Evolutionary conservation across 2,888 invertebrate species (phyloP), one percentile per base, ranked within the genome.

Genomic region (Chymomyza caudatula): DNA sequence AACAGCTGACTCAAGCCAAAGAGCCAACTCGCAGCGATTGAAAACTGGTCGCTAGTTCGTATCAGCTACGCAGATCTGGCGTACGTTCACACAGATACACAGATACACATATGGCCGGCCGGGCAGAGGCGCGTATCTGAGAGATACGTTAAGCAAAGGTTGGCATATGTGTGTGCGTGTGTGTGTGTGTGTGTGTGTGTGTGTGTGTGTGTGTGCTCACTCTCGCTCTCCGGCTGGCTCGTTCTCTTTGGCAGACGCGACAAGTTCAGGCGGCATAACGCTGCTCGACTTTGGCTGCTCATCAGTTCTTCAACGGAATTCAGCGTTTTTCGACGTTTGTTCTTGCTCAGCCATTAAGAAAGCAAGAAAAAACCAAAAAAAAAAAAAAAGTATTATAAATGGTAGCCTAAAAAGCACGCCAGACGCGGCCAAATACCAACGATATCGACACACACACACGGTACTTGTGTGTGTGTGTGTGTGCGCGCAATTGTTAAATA

Each of bases 271-370:
- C 29, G 29, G 29, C 25, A 25, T 25, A 25, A 25, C 62, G 55
- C 60, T 65, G 54, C 53, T 57, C 49, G 62, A 71, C 65, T 66
- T 67, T 71, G 67, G 47, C 64, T 52, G 73, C 42, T 65, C 60
- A 60, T 86, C 75, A 88, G 87, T 87, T 79, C 75, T 76, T 78
- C 78, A 63, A 71, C 70, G 73, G 69, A 73, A 73, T 79, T 83
- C 88, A 75, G 65, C 70, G 77, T 71, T 75, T 75, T 77, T 79
- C 66, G 84, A 83, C 85, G 86, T 78, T 72, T 62, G 60, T 67
- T 67, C 71, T 66, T 66, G 5, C 22, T 22, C 64, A 56, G 61
- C 11, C 29, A 37, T 37, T 11, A 37, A 11, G 11, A 37, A 37
- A n/a, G 3, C 47, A 4, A 17, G 1, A 4, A 19, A 3, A 23